Evolutionary conservation across 2,797 vertebrate genomes (phyloP).

Genomic region (Ammospiza maritima): DNA sequence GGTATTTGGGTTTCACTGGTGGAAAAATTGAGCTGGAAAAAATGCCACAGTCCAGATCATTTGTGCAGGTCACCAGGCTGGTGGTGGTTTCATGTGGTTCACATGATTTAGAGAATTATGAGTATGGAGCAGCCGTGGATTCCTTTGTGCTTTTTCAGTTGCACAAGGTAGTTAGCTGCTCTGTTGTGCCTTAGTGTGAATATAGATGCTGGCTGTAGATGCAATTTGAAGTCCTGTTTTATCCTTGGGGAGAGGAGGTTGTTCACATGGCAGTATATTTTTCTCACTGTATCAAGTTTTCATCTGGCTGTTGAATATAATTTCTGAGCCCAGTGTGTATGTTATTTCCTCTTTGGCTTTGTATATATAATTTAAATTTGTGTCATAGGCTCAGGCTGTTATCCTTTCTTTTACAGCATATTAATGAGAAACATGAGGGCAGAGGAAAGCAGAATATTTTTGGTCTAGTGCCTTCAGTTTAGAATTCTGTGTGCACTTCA

Average conservation of each 20-base stretch:
- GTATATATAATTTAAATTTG: conserved; percentile 40
- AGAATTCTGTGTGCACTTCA: not conserved
- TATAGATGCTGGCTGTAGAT: not conserved
- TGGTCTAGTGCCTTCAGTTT: conserved; percentile 5
- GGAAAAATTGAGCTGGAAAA: not conserved
- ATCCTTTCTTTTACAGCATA: not conserved
- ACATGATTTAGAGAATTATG: not conserved
- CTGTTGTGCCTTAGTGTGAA: not conserved
- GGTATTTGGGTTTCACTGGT: not conserved
- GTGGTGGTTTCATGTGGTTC: not conserved
- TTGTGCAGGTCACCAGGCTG: not conserved
- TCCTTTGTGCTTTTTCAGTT: not conserved
- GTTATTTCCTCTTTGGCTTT: conserved; percentile 37
- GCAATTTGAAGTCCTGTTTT: not conserved
- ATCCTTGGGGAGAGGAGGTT: not conserved
- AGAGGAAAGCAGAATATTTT: conserved; percentile 37
- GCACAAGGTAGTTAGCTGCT: not conserved
- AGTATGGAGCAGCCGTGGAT: not conserved
- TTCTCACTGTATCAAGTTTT: conserved; percentile 8
- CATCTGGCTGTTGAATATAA: conserved; percentile 21
- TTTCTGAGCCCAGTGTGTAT: conserved; percentile 35
- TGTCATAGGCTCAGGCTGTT: not conserved
- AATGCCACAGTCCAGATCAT: not conserved
- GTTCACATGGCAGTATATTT: not conserved
- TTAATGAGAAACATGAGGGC: conserved; percentile 28